A percentile compares a stretch with the other conserved stretches of the same genome.
phyloP scores from a whole-genome alignment of 1,140 invertebrate genomes.

The Scaptomyza pallida region DNA sequence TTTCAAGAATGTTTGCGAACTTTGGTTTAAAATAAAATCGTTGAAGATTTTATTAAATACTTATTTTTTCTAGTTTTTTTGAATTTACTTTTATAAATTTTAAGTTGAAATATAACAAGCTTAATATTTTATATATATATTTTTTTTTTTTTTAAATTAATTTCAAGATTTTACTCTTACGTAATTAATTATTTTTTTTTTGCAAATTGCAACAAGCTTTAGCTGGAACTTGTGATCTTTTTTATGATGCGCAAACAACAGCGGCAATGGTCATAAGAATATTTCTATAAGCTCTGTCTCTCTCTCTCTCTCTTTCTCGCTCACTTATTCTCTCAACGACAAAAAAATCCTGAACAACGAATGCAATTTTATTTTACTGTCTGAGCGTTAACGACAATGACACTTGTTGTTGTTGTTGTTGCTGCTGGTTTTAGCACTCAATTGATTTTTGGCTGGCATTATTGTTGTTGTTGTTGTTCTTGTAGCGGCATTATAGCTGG shows the following conservation, averaged over 20 bases:
- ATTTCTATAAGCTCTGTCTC: background rate
- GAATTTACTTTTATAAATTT: no score
- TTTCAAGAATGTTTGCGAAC: no score
- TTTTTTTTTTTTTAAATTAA: no score
- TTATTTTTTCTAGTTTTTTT: no score
- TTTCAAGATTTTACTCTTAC: no score
- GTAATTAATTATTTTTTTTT: no score
- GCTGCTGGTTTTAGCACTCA: constrained; percentile 77
- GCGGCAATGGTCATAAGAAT: no score
- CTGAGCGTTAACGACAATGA: constrained; percentile 34
- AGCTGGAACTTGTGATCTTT: background rate
- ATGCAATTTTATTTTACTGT: constrained; percentile 39
- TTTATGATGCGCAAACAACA: background rate
- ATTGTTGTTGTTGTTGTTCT: constrained; percentile 39
- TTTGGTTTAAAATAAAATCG: no score
- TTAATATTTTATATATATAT: no score
- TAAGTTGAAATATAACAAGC: no score
- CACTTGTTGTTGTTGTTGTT: constrained; percentile 51
- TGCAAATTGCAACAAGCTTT: background rate
- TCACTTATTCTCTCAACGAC: background rate
- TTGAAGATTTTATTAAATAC: no score
- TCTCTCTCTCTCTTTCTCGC: background rate
- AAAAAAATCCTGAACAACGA: background rate
- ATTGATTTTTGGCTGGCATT: constrained; percentile 65
- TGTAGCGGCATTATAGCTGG: constrained; percentile 46